Base-by-base conservation (phyloP, 2,797 vertebrate species). In the Lerista edwardsae region DNA sequence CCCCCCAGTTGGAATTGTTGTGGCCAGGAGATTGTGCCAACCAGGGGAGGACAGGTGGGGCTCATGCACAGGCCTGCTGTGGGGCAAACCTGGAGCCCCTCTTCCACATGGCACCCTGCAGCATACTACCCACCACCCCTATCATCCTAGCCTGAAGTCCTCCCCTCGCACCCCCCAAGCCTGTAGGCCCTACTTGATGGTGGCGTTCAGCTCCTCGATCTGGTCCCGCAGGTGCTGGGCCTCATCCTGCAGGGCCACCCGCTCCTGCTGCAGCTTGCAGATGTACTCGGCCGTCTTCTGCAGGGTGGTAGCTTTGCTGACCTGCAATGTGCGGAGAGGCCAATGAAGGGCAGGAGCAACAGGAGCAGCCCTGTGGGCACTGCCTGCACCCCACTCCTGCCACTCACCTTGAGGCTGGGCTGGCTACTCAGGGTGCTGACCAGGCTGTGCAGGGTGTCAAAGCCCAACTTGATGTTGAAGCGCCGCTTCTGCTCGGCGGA, bases 391-490 rank as follows among this genome's bases (percentile, higher is more conserved):
- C 2, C 1, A 34, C 23, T 1, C 14, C 47, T 2, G 1, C 2
- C 1, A 2, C 95, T 95, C 93, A 99, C 98, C 98, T 99, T 99
- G 90, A 98, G 95, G 94, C 97, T 98, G 29, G 98, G 98, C 95
- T 99, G 98, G 71, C 98, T 95, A 55, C 96, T 98, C 77, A 99
- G 96, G 0, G 98, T 98, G 79, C 98, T 97, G 94, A 99, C 98
- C 23, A 99, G 95, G 92, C 96, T 96, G 23, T 99, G 98, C 84
- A 99, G 95, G 0, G 97, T 99, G 95, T 99, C 98, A 29, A 99
- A 99, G 21, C 98, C 98, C 89, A 99, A 91, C 93, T 99, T 99
- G 95, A 99, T 99, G 93, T 99, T 99, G 95, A 99, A 99, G 29
- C 98, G 97, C 44, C 98, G 96, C 95, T 99, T 99, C 96, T 99